phyloP scores from a whole-genome alignment of 2,113 vertebrate genomes.

The Tamias sibiricus region DNA sequence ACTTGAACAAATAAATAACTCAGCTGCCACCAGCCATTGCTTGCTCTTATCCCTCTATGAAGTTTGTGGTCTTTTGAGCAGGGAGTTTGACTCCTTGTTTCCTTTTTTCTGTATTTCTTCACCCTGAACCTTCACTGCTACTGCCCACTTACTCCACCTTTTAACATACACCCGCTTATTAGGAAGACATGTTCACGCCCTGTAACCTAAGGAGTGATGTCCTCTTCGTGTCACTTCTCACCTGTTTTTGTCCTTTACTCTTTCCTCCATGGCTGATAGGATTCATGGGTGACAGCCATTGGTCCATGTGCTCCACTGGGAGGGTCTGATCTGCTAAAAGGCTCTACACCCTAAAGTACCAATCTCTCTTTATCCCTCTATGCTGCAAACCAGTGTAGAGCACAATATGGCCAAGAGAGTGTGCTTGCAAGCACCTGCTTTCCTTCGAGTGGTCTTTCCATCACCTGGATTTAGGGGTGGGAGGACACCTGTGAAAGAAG shows the following conservation, averaged over 20 bases:
- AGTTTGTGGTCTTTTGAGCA: neutral
- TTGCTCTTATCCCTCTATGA: neutral
- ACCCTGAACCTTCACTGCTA: neutral
- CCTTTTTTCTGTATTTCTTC: neutral
- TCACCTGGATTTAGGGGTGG: neutral
- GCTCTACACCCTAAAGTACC: neutral
- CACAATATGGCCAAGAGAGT: neutral
- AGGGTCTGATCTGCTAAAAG: neutral
- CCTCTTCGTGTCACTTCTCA: neutral
- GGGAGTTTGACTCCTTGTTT: neutral
- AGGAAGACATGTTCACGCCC: neutral
- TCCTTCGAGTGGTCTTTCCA: neutral
- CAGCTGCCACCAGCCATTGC: neutral
- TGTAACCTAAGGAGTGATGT: neutral
- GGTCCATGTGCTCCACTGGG: neutral
- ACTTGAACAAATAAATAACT: neutral
- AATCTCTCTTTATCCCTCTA: neutral
- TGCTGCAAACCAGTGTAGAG: too few species aligned
- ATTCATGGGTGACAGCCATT: neutral
- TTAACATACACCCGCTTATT: neutral
- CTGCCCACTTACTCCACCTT: neutral
- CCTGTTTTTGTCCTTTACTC: neutral
- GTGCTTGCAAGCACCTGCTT: neutral
- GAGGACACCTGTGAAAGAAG: neutral
- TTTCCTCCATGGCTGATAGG: fast-evolving